A percentile compares a stretch with the other conserved stretches of the same genome.
phyloP scores from a whole-genome alignment of 2,113 vertebrate genomes.

The Brachyistius frenatus region DNA sequence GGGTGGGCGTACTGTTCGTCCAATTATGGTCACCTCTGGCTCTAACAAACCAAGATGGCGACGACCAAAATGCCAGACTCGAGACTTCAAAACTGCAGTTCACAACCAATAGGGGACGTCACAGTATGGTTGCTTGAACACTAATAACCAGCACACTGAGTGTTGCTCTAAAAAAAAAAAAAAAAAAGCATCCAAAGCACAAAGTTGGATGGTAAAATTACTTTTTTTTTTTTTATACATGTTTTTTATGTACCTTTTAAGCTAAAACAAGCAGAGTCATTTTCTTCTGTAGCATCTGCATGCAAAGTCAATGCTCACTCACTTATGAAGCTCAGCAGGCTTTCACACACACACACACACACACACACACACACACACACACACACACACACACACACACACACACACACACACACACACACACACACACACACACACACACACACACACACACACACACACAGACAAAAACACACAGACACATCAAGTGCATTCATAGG shows the following conservation, averaged over 20 bases:
- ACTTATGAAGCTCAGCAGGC: background rate
- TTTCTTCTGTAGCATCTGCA: background rate
- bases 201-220: too few relatives aligned
- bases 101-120: too few relatives aligned
- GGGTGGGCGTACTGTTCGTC: too few relatives aligned
- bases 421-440: background rate
- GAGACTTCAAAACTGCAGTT: too few relatives aligned
- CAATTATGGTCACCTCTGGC: too few relatives aligned
- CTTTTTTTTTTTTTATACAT: too few relatives aligned
- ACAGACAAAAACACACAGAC: conserved; percentile 2
- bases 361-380: background rate
- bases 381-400: background rate
- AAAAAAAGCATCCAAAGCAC: too few relatives aligned
- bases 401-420: conserved; percentile 10
- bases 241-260: background rate
- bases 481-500: conserved; percentile 37
- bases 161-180: too few relatives aligned
- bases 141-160: too few relatives aligned
- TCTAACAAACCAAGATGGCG: too few relatives aligned
- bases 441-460: background rate
- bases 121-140: too few relatives aligned
- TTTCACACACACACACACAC: background rate
- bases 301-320: background rate
- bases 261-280: background rate
- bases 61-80: too few relatives aligned